Conservation (phyloP, 2,113 vertebrate species). For the Neolamprologus modestus region DNA sequence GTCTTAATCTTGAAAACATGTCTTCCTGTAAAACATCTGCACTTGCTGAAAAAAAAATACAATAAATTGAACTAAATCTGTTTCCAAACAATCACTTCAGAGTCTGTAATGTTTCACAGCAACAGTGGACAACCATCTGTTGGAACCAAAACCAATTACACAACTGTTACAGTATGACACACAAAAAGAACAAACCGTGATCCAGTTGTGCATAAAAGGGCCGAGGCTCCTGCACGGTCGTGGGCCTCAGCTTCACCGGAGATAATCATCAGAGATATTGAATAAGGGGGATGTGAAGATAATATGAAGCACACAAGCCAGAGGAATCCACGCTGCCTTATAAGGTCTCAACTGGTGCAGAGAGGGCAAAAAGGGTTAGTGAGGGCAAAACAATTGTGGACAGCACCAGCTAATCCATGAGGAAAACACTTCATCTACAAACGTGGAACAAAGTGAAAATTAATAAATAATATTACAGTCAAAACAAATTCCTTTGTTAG, state of each 20-base stretch:
- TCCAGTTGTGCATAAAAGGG: slow-evolving; percentile 61
- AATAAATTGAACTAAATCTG: slow-evolving; percentile 8
- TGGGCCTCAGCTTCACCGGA: slow-evolving; percentile 40
- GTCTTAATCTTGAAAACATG: not conserved
- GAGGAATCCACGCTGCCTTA: slow-evolving; percentile 54
- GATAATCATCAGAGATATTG: slow-evolving; percentile 60
- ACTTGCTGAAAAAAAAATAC: not conserved
- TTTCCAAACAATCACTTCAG: slow-evolving; percentile 2
- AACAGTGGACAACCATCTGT: slow-evolving; percentile 8
- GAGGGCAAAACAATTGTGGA: slow-evolving; percentile 27
- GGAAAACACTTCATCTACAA: not conserved
- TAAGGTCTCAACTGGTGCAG: slow-evolving; percentile 37
- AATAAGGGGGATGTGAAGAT: slow-evolving; percentile 54
- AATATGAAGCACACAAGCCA: slow-evolving; percentile 44
- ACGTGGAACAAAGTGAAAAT: not conserved
- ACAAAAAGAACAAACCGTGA: slow-evolving; percentile 21
- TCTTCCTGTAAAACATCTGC: slow-evolving; percentile 23
- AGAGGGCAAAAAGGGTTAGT: not conserved
- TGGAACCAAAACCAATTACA: slow-evolving; percentile 35
- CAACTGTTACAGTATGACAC: slow-evolving; percentile 31
- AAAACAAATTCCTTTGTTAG: slow-evolving; percentile 1
- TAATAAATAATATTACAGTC: not conserved
- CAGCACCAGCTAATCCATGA: not conserved
- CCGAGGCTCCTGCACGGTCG: slow-evolving; percentile 23
- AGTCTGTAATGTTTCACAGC: slow-evolving; percentile 2